phyloP scores from a whole-genome alignment of 2,888 invertebrate species.

The Meiosimyza platycephala region DNA sequence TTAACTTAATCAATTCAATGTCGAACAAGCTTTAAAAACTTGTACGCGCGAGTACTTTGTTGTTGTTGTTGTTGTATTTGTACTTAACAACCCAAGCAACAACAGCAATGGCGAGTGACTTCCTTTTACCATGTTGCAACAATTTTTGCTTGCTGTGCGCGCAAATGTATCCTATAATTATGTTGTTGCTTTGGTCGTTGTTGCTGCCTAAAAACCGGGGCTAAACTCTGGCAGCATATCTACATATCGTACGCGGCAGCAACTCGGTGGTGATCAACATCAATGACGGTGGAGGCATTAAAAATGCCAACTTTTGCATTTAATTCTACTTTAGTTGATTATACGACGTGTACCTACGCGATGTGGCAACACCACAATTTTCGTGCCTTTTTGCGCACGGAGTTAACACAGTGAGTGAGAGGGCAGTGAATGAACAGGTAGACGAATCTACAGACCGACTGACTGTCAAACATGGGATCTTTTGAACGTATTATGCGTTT shows the following conservation, averaged over 20 bases:
- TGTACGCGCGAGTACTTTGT: conserved; percentile 23
- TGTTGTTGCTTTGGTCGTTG: too few relatives aligned
- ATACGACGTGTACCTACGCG: conserved; percentile 7
- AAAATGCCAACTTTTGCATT: conserved; percentile 2
- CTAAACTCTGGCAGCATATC: too few relatives aligned
- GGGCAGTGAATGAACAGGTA: neutral
- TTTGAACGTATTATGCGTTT: too few relatives aligned
- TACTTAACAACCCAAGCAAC: conserved; percentile 7
- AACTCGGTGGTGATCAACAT: neutral
- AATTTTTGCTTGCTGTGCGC: neutral
- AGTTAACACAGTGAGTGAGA: neutral
- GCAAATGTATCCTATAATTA: too few relatives aligned
- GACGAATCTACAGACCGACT: neutral
- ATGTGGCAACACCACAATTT: conserved; percentile 12
- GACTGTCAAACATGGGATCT: neutral
- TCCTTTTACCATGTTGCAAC: neutral
- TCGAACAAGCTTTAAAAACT: conserved; percentile 36
- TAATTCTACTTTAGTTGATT: conserved; percentile 23
- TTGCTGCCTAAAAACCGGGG: too few relatives aligned
- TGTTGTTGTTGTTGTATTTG: neutral
- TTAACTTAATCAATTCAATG: conserved; percentile 39
- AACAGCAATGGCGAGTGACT: neutral
- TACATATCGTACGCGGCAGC: neutral
- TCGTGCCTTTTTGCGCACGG: too few relatives aligned
- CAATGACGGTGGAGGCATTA: conserved; percentile 6